phyloP scores from a whole-genome alignment of 2,113 vertebrate species.

The Cromileptes altivelis region DNA sequence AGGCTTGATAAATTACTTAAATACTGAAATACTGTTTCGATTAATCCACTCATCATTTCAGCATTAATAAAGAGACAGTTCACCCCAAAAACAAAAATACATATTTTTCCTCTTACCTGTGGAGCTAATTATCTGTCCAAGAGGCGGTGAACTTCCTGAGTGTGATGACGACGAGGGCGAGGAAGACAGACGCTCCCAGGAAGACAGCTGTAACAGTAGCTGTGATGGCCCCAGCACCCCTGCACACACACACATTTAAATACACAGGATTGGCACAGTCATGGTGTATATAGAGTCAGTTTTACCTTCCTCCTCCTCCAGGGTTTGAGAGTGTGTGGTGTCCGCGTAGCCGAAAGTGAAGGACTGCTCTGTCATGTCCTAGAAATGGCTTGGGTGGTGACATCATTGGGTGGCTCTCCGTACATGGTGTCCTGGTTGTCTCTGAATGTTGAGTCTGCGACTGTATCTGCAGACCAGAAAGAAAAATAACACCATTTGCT shows the following conservation, averaged over 20 bases:
- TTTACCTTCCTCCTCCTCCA: constrained; percentile 85
- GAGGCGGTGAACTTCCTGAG: constrained; percentile 94
- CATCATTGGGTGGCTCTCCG: constrained; percentile 85
- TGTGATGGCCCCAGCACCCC: constrained; percentile 93
- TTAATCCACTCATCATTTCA: not conserved
- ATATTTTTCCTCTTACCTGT: too few relatives aligned
- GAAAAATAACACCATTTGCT: not conserved
- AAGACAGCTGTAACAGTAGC: constrained; percentile 96
- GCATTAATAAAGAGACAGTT: not conserved
- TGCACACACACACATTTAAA: constrained; percentile 64
- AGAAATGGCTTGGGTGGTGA: constrained; percentile 80
- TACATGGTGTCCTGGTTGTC: constrained; percentile 91
- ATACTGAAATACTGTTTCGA: not conserved
- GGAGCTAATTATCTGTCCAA: constrained; percentile 60
- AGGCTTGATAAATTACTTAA: not conserved
- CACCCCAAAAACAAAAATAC: too few relatives aligned
- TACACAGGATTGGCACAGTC: not conserved
- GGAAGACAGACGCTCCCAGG: constrained; percentile 93
- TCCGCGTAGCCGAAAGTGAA: constrained; percentile 87
- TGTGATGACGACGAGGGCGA: constrained; percentile 93
- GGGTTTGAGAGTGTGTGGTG: constrained; percentile 78
- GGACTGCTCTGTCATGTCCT: constrained; percentile 72
- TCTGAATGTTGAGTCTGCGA: constrained; percentile 84
- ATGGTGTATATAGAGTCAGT: too few relatives aligned
- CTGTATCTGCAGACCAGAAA: constrained; percentile 68